Percentiles rank a stretch among this genome's conserved stretches.
phyloP scores from a whole-genome alignment of 2,888 invertebrate species.

The Molorchus minor region DNA sequence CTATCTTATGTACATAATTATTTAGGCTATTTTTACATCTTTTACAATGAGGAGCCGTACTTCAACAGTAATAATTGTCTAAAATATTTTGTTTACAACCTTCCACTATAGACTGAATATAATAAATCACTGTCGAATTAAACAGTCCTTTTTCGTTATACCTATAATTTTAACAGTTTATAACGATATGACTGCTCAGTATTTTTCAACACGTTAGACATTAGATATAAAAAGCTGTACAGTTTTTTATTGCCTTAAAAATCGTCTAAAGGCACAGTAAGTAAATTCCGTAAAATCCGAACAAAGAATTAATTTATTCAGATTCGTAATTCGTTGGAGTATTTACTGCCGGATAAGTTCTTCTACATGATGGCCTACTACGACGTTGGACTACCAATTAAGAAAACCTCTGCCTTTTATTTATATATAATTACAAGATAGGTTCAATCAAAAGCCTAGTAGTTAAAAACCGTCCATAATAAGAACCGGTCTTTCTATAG shows the following conservation, averaged over 20 bases:
- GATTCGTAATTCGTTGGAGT: slow-evolving; percentile 45
- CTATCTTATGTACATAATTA: no score
- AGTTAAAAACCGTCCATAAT: slow-evolving; percentile 42
- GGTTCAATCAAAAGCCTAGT: slow-evolving; percentile 29
- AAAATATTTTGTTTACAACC: no score
- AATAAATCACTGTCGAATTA: neutral
- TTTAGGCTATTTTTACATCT: no score
- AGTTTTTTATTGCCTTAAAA: slow-evolving; percentile 9
- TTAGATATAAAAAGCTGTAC: neutral
- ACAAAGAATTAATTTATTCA: slow-evolving; percentile 37
- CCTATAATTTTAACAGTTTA: slow-evolving; percentile 1
- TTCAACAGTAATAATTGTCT: no score
- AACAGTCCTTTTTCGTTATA: neutral
- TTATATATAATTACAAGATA: slow-evolving; percentile 47
- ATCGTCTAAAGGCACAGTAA: slow-evolving; percentile 9
- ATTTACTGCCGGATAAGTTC: slow-evolving; percentile 44
- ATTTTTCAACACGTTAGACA: neutral
- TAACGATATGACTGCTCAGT: neutral
- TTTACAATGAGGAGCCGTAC: no score
- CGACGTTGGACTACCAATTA: slow-evolving; percentile 45
- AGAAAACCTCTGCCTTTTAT: slow-evolving; percentile 43
- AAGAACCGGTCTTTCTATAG: slow-evolving; percentile 45
- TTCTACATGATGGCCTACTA: slow-evolving; percentile 39
- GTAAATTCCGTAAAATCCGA: slow-evolving; percentile 18
- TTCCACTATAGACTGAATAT: no score